Evolutionary conservation across 2,888 invertebrate genomes (phyloP).

Genomic region (Nematopogon swammerdamellus): DNA sequence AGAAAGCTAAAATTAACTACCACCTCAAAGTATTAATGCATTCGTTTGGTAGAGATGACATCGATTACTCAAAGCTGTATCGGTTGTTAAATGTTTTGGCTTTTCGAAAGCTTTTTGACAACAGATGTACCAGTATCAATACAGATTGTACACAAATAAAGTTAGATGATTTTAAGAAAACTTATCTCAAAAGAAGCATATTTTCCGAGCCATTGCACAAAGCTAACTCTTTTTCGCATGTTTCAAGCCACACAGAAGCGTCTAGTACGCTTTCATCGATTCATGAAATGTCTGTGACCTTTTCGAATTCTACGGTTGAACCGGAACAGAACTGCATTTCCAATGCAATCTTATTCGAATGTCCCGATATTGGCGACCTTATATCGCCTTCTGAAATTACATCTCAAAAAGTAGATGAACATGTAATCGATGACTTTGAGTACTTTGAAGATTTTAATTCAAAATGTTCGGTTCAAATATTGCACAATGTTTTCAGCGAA

Average conservation of each 20-base stretch:
- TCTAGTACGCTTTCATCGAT: too few species aligned
- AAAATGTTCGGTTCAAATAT: constrained; percentile 27
- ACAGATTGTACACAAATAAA: constrained; percentile 21
- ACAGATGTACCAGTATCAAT: constrained; percentile 37
- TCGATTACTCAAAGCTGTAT: constrained; percentile 34
- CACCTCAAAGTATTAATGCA: constrained; percentile 37
- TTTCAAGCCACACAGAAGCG: too few species aligned
- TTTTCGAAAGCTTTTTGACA: constrained; percentile 37
- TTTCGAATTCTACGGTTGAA: constrained; percentile 13
- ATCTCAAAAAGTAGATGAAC: constrained; percentile 24
- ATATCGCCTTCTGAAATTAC: constrained; percentile 39
- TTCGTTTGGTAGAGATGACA: constrained; percentile 35
- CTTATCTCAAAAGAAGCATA: constrained; percentile 35
- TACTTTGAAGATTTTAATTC: constrained; percentile 39
- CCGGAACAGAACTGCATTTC: constrained; percentile 16
- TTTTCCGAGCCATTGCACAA: constrained; percentile 32
- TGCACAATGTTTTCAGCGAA: constrained; percentile 31
- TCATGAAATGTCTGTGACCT: constrained; percentile 23
- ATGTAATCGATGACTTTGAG: constrained; percentile 39
- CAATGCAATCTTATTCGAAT: constrained; percentile 29
- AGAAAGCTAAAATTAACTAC: constrained; percentile 36
- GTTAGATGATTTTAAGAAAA: constrained; percentile 35
- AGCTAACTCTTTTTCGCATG: constrained; percentile 13
- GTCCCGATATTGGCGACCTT: constrained; percentile 41
- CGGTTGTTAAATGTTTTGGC: constrained; percentile 36